Base-by-base conservation (phyloP, 2,113 vertebrate species). In the Todiramphus chloris region DNA sequence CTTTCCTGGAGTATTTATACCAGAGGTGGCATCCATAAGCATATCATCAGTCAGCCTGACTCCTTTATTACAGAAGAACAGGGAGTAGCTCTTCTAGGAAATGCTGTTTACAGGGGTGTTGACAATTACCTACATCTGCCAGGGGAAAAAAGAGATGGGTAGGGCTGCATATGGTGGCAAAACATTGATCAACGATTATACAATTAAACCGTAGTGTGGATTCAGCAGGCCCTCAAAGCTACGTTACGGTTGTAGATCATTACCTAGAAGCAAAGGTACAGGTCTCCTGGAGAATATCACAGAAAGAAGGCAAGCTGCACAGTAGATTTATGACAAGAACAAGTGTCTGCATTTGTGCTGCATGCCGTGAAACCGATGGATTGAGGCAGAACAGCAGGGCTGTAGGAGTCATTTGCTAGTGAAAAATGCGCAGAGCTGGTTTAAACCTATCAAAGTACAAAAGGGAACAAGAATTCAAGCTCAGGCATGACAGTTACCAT, bases 371-470 rank as follows among this genome's bases (percentile, higher is more conserved):
- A 96, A 87, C 67, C 28, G 2, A 93, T 70, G 88, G 91, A 70
- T 76, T 72, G 39, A 0, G 2, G 79, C 62, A 55, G 41, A 53
- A 39, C n/a, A 21, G 68, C 72, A 90, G 73, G 85, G 72, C 82
- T 93, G 69, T 55, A 93, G 91, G 88, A 96, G 77, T 94, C 58
- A 25, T 91, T 94, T 92, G 77, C 86, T 90, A 79, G 64, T 83
- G 88, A 90, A 95, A 96, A 83, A 93, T 46, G 68, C 33, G 28
- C 87, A 92, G 70, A 89, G 35, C 64, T 87, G 70, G 59, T 93
- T 97, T 93, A 96, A 97, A 94, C 51, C 43, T 82, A 90, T 80
- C 76, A 27, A 87, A 81, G 68, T 74, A 92, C 92, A 87, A 93
- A 95, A 89, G 69, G 62, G 74, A 95, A 73, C 62, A 81, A 82